These are phyloP conservation scores for Pipistrellus nathusii DNA, from an alignment of 2,797 vertebrate species.

Conservation along the genomic window DNA sequence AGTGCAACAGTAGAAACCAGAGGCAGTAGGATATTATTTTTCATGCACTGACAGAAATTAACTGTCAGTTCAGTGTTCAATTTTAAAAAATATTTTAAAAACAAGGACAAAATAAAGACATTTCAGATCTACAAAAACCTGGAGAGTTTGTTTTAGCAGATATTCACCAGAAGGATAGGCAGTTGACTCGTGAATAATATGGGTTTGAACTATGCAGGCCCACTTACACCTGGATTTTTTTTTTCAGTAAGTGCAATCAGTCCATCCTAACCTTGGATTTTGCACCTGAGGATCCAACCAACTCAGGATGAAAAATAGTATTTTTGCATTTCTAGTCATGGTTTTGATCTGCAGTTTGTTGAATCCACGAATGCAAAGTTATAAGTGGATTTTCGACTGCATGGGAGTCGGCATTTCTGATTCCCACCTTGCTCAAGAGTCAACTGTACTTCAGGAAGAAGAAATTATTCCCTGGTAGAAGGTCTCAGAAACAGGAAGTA, in stretches of 20 bases:
- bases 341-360: not conserved
- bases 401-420: not conserved
- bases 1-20: not conserved
- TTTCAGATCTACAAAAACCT: not conserved
- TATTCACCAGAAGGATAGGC: not conserved
- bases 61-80: not conserved
- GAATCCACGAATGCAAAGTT: not conserved
- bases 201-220: not conserved
- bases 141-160: not conserved
- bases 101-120: not conserved
- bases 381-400: not conserved
- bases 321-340: not conserved
- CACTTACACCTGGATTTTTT: not conserved
- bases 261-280: not conserved
- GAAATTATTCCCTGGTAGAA: conserved; percentile 24
- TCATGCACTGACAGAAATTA: not conserved
- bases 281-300: not conserved
- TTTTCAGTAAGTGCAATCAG: not conserved
- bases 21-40: not conserved
- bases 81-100: conserved; percentile 14
- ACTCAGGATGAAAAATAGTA: not conserved
- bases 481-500: not conserved
- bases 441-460: not conserved
- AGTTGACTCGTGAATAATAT: not conserved
- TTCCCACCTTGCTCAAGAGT: not conserved